Evolutionary conservation across 2,797 vertebrate genomes (phyloP).

Genomic region (Bryconaethiops microstoma): DNA sequence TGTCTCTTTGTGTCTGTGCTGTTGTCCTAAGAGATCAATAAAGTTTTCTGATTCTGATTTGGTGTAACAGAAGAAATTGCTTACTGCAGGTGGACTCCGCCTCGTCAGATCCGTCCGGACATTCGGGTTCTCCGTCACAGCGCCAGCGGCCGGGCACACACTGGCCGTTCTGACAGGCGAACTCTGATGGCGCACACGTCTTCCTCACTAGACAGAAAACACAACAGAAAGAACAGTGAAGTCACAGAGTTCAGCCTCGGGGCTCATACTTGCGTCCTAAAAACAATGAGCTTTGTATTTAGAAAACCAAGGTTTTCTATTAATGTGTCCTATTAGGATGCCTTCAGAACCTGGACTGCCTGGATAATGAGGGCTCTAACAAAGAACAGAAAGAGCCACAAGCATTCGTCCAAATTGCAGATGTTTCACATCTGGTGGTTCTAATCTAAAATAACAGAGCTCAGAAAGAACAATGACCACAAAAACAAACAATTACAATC

Average conservation of each 20-base stretch:
- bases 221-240: neutral
- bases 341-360: neutral
- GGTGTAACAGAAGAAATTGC: slow-evolving; percentile 52
- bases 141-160: slow-evolving; percentile 93
- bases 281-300: too few species aligned
- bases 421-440: too few species aligned
- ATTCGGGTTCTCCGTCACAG: slow-evolving; percentile 94
- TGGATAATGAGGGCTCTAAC: neutral
- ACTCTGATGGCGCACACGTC: slow-evolving; percentile 89
- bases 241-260: too few species aligned
- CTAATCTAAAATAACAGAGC: neutral
- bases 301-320: neutral
- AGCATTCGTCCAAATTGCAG: neutral
- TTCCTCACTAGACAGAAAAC: slow-evolving; percentile 84
- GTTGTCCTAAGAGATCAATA: neutral
- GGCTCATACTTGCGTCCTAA: too few species aligned
- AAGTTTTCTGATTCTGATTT: neutral
- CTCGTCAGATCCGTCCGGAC: slow-evolving; percentile 91
- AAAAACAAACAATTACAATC: neutral
- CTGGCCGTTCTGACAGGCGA: slow-evolving; percentile 92
- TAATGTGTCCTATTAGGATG: neutral
- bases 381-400: neutral
- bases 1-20: neutral
- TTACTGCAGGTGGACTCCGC: slow-evolving; percentile 92
- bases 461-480: neutral